Base-by-base conservation (phyloP, 1,140 invertebrate genomes). In the Coptotermes formosanus region DNA sequence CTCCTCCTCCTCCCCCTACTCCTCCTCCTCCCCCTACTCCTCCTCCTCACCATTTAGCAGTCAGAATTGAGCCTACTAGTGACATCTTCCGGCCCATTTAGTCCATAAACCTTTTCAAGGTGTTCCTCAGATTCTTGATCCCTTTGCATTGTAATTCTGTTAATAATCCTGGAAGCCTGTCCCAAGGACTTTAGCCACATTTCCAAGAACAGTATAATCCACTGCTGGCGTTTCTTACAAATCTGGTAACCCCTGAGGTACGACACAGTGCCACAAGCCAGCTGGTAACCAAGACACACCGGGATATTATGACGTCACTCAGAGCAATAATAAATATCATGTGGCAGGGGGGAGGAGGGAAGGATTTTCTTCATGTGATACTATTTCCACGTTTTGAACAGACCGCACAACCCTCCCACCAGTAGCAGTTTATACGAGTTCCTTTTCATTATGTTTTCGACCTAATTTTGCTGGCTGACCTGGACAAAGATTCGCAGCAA, bases 271-370 rank as follows among this genome's bases (percentile, higher is more conserved):
- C 25, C 25, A 14, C 25, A n/a, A 75, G 64, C 64, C 64, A 75
- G 64, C 64, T 75, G 64, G 64, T n/a, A n/a, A 75, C 64, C 64
- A 75, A 75, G 64, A 30, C 19, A 30, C 64, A 75, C 64, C 59
- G 64, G 64, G 64, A 75, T 75, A 75, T 75, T 75, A 75, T 75
- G 64, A 75, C 64, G 64, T 75, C 64, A 75, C 64, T 25, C 64
- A 75, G 2, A 8, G n/a, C 30, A 75, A 75, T 75, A 75, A 75
- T 75, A 75, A 75, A 75, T 75, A 75, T 11, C 25, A 30, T 11
- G 64, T 7, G 64, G 64, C 1, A 23, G 55, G 64, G 12, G 21
- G 12, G 25, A 1, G 59, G 59, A 8, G 52, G 52, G 14, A 16
- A 4, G 19, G 14, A 55, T 4, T 19, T 19, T n/a, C 25, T 8